Percentiles rank a stretch among this genome's conserved stretches.
These are phyloP conservation scores for Cygnus olor DNA, from an alignment of 2,797 vertebrate genomes.

Conservation along the genomic window DNA sequence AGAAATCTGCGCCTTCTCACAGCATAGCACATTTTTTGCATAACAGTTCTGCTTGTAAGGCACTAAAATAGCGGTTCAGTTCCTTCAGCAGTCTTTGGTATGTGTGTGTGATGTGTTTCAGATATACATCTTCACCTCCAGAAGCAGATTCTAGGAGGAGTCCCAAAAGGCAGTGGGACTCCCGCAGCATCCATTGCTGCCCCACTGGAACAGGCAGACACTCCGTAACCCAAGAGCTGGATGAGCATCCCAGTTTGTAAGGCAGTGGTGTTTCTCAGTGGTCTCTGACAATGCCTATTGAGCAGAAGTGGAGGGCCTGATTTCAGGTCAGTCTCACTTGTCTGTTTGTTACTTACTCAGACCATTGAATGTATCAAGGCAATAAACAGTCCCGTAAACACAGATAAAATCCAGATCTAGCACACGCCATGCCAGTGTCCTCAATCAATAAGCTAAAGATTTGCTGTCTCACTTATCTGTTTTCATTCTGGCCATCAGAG, in stretches of 20 bases:
- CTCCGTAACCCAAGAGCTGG: background rate
- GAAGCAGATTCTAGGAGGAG: background rate
- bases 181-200: background rate
- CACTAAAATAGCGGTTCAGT: background rate
- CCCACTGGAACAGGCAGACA: background rate
- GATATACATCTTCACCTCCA: background rate
- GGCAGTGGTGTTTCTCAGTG: background rate
- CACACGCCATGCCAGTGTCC: accelerated
- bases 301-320: background rate
- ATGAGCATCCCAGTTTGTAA: background rate
- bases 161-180: background rate
- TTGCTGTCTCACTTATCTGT: conserved; percentile 32
- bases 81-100: background rate
- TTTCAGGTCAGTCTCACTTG: background rate
- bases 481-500: conserved; percentile 22
- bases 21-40: background rate
- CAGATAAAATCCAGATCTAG: conserved; percentile 6
- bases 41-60: background rate
- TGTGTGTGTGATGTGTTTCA: background rate
- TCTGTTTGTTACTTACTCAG: background rate
- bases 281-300: background rate
- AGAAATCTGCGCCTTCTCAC: background rate
- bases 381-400: conserved; percentile 2
- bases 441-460: conserved; percentile 68
- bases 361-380: background rate